phyloP scores from a whole-genome alignment of 2,113 vertebrate genomes.

The Trematomus loennbergii region DNA sequence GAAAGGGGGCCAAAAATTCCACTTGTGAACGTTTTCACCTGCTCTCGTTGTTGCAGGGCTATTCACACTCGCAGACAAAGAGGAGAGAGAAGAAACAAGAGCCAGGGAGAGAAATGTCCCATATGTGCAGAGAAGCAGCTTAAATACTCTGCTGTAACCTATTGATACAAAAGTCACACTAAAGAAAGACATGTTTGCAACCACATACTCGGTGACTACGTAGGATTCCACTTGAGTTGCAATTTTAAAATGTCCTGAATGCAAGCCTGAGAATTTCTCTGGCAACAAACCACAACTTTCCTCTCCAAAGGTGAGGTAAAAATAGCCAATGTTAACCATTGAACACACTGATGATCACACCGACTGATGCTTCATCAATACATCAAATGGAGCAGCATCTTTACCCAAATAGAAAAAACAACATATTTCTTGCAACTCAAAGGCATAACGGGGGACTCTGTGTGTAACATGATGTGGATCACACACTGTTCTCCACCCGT shows the following conservation, averaged over 20 bases:
- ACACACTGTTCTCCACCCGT: constrained; percentile 55
- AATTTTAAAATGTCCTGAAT: constrained; percentile 34
- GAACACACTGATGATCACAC: constrained; percentile 35
- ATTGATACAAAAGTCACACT: background rate
- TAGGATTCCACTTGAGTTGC: constrained; percentile 21
- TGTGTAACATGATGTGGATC: constrained; percentile 58
- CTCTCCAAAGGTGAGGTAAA: constrained; percentile 26
- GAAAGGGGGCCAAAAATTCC: constrained; percentile 75
- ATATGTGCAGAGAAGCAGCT: constrained; percentile 29
- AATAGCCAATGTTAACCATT: constrained; percentile 8
- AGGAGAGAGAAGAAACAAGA: background rate
- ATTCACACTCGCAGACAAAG: constrained; percentile 39
- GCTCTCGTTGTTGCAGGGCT: constrained; percentile 54
- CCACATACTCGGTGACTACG: background rate
- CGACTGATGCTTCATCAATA: constrained; percentile 8
- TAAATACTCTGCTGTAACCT: background rate
- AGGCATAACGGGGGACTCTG: background rate
- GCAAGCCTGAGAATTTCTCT: constrained; percentile 19
- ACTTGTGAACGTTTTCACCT: constrained; percentile 75
- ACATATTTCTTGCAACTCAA: constrained; percentile 36
- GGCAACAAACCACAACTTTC: constrained; percentile 26
- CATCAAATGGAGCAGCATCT: constrained; percentile 18
- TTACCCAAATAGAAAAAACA: constrained; percentile 30
- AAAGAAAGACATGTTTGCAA: background rate
- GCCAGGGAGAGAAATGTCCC: constrained; percentile 10